Evolutionary conservation across 2,113 vertebrate genomes (phyloP).

Genomic region (Microcebus murinus): DNA sequence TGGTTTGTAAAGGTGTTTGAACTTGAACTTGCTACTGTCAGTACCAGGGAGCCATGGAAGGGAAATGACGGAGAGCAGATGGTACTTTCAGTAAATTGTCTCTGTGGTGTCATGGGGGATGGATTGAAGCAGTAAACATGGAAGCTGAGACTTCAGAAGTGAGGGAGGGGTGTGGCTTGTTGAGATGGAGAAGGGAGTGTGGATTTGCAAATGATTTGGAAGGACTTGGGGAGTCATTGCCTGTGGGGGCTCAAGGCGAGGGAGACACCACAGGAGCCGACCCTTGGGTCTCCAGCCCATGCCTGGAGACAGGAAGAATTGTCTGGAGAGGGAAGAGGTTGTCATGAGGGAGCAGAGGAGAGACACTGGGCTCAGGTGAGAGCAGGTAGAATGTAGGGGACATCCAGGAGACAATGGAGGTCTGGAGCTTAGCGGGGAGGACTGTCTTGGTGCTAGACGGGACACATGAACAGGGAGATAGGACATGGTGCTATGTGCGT

Average conservation of each 20-base stretch:
- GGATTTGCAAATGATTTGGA: not conserved
- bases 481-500: accelerated
- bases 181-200: not conserved
- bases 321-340: not conserved
- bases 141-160: not conserved
- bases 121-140: not conserved
- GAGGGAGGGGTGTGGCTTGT: not conserved
- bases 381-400: too few species aligned
- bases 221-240: not conserved
- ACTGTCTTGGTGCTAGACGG: not conserved
- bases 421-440: not conserved
- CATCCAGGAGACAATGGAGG: not conserved
- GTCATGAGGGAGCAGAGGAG: not conserved
- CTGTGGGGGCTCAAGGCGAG: not conserved
- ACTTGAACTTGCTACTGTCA: not conserved
- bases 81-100: not conserved
- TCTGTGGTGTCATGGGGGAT: not conserved
- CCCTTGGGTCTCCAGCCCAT: not conserved
- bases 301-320: not conserved
- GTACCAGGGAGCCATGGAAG: not conserved
- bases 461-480: not conserved
- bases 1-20: not conserved
- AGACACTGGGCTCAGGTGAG: not conserved
- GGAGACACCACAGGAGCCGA: not conserved
- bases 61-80: not conserved